Evolutionary conservation across 2,113 vertebrate species (phyloP).

Genomic region (Heterotilapia buettikoferi): DNA sequence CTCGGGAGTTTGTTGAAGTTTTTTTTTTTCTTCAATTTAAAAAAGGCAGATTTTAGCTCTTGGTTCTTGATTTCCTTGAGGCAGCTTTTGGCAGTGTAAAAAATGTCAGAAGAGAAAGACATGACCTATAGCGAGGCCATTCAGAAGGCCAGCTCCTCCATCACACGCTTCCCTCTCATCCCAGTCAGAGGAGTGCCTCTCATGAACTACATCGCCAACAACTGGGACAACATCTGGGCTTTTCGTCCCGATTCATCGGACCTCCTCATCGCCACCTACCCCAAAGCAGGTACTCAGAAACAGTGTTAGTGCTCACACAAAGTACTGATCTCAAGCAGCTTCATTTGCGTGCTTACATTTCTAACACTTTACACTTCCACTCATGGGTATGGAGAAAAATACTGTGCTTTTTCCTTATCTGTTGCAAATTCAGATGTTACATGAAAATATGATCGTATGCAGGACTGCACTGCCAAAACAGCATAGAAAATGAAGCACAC

Average conservation of each 20-base stretch:
- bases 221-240: slow-evolving; percentile 64
- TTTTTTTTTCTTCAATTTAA: not conserved
- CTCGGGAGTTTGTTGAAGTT: not conserved
- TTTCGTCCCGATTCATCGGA: slow-evolving; percentile 74
- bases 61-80: not conserved
- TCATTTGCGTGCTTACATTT: not conserved
- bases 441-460: not conserved
- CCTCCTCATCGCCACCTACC: slow-evolving; percentile 78
- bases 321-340: not conserved
- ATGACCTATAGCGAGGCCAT: slow-evolving; percentile 47
- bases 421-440: not conserved
- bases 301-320: not conserved
- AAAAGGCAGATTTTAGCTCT: not conserved
- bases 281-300: slow-evolving; percentile 70
- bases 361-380: not conserved
- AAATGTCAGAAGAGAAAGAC: slow-evolving; percentile 31
- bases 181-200: slow-evolving; percentile 64
- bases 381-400: not conserved
- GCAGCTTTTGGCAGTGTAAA: not conserved
- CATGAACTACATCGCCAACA: slow-evolving; percentile 53
- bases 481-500: not conserved
- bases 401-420: not conserved
- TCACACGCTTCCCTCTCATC: slow-evolving; percentile 63
- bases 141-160: not conserved
- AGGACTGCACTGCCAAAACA: not conserved